These are phyloP conservation scores for Scaptomyza pallida DNA, from an alignment of 1,140 invertebrate species.

Conservation along the genomic window DNA sequence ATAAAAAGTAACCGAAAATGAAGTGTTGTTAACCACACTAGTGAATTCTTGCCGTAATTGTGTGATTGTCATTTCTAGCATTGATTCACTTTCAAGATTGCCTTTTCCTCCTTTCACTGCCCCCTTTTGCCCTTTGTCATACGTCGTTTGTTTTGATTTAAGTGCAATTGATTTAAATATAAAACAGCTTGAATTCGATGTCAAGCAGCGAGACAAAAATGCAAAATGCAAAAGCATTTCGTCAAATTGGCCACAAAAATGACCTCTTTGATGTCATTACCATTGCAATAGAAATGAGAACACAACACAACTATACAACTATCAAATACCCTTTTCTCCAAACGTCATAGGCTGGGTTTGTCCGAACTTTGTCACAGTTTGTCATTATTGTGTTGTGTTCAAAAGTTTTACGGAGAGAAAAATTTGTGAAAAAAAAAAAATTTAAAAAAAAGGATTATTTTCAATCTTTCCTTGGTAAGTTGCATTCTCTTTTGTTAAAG, in stretches of 20 bases:
- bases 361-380: too few species aligned
- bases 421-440: too few species aligned
- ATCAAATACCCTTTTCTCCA: too few species aligned
- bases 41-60: neutral
- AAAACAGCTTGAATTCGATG: slow-evolving; percentile 11
- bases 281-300: slow-evolving; percentile 6
- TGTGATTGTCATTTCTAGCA: neutral
- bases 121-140: neutral
- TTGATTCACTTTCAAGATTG: neutral
- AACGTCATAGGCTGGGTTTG: too few species aligned
- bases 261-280: slow-evolving; percentile 46
- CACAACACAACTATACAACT: too few species aligned
- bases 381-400: too few species aligned
- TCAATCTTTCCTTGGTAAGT: too few species aligned
- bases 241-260: slow-evolving; percentile 47
- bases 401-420: too few species aligned
- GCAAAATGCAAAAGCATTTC: slow-evolving; percentile 13
- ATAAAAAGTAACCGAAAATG: neutral
- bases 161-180: neutral
- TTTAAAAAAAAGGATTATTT: too few species aligned
- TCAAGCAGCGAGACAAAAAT: slow-evolving; percentile 1
- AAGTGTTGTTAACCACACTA: slow-evolving; percentile 10
- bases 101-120: too few species aligned
- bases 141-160: slow-evolving; percentile 7
- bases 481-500: too few species aligned